Conservation (phyloP, 2,797 vertebrate genomes). For the Chromis chromis region DNA sequence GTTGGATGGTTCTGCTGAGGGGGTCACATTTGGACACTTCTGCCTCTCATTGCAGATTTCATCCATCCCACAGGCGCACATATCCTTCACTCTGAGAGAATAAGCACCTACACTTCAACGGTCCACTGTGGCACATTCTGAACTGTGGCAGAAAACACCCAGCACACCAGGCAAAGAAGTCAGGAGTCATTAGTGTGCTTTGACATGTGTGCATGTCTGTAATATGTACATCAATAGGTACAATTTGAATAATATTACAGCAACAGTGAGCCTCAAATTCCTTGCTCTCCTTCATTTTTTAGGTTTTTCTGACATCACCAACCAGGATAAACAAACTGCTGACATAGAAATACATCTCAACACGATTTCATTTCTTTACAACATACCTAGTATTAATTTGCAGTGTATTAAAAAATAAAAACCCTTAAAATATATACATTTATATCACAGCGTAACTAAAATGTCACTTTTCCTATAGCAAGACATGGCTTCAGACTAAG, state of each 20-base stretch:
- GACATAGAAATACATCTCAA: background rate
- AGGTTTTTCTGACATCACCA: background rate
- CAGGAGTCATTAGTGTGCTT: slow-evolving; percentile 40
- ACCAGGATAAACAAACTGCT: background rate
- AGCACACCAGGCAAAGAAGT: slow-evolving; percentile 48
- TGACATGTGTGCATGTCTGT: slow-evolving; percentile 22
- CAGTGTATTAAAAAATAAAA: background rate
- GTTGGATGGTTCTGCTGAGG: slow-evolving; percentile 82
- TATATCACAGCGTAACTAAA: slow-evolving; percentile 13
- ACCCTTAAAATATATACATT: background rate
- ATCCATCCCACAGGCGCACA: slow-evolving; percentile 73
- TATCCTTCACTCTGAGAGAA: slow-evolving; percentile 69
- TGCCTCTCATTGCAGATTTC: slow-evolving; percentile 81
- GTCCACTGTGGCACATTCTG: slow-evolving; percentile 62
- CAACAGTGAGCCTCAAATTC: background rate
- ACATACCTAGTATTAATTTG: background rate
- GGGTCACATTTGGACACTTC: slow-evolving; percentile 84
- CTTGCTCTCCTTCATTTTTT: background rate
- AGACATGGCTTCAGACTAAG: slow-evolving; percentile 13
- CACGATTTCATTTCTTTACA: no score
- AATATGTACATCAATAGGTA: slow-evolving; percentile 17
- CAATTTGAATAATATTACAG: slow-evolving; percentile 1
- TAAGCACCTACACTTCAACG: slow-evolving; percentile 64
- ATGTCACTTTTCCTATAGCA: background rate
- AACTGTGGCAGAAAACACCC: slow-evolving; percentile 61